Base-by-base conservation (phyloP, 2,888 invertebrate genomes). In the Sinopyrophorus schimmeli region DNA sequence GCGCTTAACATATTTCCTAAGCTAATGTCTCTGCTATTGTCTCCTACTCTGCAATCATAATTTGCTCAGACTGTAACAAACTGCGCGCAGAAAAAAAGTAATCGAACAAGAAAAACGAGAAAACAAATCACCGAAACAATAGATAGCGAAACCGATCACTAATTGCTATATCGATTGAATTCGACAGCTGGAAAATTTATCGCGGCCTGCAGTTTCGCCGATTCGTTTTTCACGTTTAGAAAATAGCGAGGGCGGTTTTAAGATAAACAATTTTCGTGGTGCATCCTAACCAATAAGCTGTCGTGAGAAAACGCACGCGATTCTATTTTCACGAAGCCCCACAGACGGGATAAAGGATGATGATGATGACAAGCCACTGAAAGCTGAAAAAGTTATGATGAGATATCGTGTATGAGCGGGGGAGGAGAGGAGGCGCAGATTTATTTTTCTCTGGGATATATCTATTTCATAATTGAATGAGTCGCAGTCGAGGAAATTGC, bases 191-290 rank as follows among this genome's bases (percentile, higher is more conserved):
- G 31, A 20, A 32, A 47, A 46, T 46, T 46, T 46, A 46, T 46
- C 38, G 30, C 37, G 5, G n/a, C 17, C 9, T 27, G 20, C 24
- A 27, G 17, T 17, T 31, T 11, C 21, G 18, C 11, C 24, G 9
- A 18, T 35, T 27, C 34, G 34, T 43, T 44, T 28, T 44, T 21
- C 44, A 44, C 41, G 27, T 40, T 31, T 44, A 44, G 48, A 54
- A 48, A 38, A 49, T 41, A 41, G 49, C 42, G 41, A 30, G 44
- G 46, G 47, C n/a, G n/a, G n/a, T n/a, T n/a, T 49, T 46, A 49
- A 55, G 46, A 48, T 48, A 51, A 55, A 55, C 55, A 55, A 49
- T 52, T 46, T 48, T 40, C 34, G 32, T 39, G 30, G 14, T 35
- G 40, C 26, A 37, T 37, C 14, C 11, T 20, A 31, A 31, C 30